Evolutionary conservation across 2,888 invertebrate species (phyloP).

Genomic region (Synergus itoensis): DNA sequence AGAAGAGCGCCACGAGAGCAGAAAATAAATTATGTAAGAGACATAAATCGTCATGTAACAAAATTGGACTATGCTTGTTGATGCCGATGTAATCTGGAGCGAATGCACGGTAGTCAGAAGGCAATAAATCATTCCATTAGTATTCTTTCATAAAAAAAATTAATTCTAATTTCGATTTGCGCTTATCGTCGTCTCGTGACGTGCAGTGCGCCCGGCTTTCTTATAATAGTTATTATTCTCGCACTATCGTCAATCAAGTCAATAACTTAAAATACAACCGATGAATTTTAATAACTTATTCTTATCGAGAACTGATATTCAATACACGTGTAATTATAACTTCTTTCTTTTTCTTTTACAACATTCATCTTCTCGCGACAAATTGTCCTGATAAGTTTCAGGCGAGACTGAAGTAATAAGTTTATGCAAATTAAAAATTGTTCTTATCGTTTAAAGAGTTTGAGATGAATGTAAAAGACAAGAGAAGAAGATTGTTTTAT

Average conservation of each 20-base stretch:
- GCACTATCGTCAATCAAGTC: slow-evolving; percentile 14
- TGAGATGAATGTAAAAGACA: slow-evolving; percentile 7
- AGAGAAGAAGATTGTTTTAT: neutral
- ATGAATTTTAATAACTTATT: slow-evolving; percentile 36
- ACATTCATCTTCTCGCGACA: slow-evolving; percentile 28
- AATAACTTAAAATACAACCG: slow-evolving; percentile 21
- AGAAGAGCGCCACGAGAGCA: neutral
- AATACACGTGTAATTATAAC: slow-evolving; percentile 15
- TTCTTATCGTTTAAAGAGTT: slow-evolving; percentile 17
- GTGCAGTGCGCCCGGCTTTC: slow-evolving; percentile 1
- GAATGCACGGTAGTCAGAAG: slow-evolving; percentile 18
- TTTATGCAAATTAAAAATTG: slow-evolving; percentile 37
- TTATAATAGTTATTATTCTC: neutral
- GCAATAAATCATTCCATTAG: slow-evolving; percentile 36
- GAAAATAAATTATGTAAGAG: slow-evolving; percentile 11
- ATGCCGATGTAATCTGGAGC: slow-evolving; percentile 21
- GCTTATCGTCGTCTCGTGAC: slow-evolving; percentile 32
- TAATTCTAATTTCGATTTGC: slow-evolving; percentile 20
- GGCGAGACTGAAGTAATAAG: slow-evolving; percentile 22
- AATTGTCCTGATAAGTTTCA: slow-evolving; percentile 29
- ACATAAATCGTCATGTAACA: slow-evolving; percentile 32
- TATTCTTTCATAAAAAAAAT: slow-evolving; percentile 36
- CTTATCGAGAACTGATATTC: slow-evolving; percentile 23
- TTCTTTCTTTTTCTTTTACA: neutral
- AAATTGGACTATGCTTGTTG: slow-evolving; percentile 19